These are phyloP conservation scores for Rhingia rostrata DNA, from an alignment of 2,888 invertebrate genomes.

Conservation along the genomic window DNA sequence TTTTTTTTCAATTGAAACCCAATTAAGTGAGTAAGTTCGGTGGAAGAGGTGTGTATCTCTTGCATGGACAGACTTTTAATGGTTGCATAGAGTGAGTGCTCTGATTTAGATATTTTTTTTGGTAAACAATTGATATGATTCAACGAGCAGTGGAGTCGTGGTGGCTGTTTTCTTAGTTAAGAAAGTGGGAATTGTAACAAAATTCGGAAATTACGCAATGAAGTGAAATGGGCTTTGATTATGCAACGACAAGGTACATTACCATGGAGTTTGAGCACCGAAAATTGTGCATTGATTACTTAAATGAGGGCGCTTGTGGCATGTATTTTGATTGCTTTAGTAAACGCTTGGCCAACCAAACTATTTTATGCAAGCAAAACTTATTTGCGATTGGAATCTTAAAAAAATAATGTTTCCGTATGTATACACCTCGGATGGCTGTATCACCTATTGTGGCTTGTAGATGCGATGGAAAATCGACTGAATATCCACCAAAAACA, in stretches of 20 bases:
- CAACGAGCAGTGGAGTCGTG: neutral
- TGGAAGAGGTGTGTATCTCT: neutral
- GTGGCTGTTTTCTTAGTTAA: too few relatives aligned
- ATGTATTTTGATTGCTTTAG: neutral
- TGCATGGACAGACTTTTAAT: neutral
- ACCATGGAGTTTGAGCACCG: slow-evolving; percentile 1
- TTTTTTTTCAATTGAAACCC: slow-evolving; percentile 31
- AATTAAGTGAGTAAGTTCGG: slow-evolving; percentile 30
- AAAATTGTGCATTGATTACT: slow-evolving; percentile 15
- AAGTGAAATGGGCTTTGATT: slow-evolving; percentile 18
- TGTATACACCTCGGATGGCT: too few relatives aligned
- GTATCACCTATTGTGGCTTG: too few relatives aligned
- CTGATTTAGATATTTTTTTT: slow-evolving; percentile 1
- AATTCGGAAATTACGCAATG: slow-evolving; percentile 26
- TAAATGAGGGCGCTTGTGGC: neutral
- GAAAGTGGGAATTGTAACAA: neutral
- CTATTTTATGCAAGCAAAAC: too few relatives aligned
- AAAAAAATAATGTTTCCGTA: too few relatives aligned
- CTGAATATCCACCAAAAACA: too few relatives aligned
- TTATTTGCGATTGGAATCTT: too few relatives aligned
- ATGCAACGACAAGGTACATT: slow-evolving; percentile 29
- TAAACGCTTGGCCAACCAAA: too few relatives aligned
- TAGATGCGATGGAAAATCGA: too few relatives aligned
- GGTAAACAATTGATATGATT: slow-evolving; percentile 17
- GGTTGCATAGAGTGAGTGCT: neutral